Evolutionary conservation across 1,140 invertebrate species (phyloP), one percentile per base, ranked within the genome.

Genomic region (Meloidogyne hapla): DNA sequence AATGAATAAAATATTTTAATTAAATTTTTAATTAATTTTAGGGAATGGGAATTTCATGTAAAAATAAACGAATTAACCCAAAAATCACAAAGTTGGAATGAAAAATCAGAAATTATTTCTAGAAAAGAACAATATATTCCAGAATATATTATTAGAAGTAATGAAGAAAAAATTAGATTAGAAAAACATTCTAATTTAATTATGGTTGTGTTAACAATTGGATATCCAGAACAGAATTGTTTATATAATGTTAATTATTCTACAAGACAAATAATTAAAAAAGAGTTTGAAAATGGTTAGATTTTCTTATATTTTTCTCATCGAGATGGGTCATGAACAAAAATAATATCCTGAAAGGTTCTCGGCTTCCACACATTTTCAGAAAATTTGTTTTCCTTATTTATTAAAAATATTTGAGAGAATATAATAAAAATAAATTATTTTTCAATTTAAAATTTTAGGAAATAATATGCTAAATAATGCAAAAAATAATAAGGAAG

Each of bases 231-330:
- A 69, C 68, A 69, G 18, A 69, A 69, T 26, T 45, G 56, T 48
- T 25, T 8, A 6, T 18, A 5, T 13, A 25, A 9, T 26, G 56
- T 69, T n/a, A 69, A 69, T 69, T 69, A 48, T 25, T 42, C 68
- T 12, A 42, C 68, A 0, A 56, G 23, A 69, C 25, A 69, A 69
- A 56, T 42, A 45, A 69, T 69, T 40, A 25, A 42, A 69, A 69
- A 69, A 48, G 68, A 69, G 26, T 69, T 69, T 12, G 56, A 69
- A 69, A 26, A 12, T 12, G 68, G 68, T 42, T 33, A 69, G 25
- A 42, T 15, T 23, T 48, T 48, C 42, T 12, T 18, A n/a, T 42
- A 45, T 3, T 21, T 13, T 38, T n/a, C n/a, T n/a, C n/a, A n/a
- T n/a, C n/a, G n/a, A n/a, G n/a, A n/a, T n/a, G n/a, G n/a, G n/a